Conservation (phyloP, 1,140 invertebrate genomes). For the Hylaeus volcanicus region DNA sequence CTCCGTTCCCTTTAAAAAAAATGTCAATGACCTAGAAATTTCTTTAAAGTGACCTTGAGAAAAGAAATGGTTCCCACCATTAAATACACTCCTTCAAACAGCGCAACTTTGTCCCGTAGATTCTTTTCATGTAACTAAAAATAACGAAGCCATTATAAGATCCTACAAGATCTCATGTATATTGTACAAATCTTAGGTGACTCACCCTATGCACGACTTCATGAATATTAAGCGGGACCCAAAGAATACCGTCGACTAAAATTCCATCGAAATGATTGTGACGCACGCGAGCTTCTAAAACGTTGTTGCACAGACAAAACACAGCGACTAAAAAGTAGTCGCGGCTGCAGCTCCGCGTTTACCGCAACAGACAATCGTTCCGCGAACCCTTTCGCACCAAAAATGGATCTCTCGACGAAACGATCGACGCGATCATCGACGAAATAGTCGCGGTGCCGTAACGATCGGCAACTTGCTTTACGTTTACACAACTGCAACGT, state of each 20-base stretch:
- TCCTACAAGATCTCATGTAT: too few species aligned
- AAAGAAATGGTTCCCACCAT: too few species aligned
- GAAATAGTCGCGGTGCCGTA: not conserved
- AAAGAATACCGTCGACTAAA: not conserved
- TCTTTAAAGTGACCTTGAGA: too few species aligned
- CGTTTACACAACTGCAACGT: not conserved
- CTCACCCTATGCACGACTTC: too few species aligned
- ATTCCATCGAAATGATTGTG: not conserved
- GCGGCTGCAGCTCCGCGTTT: conserved; percentile 10
- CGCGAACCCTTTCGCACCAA: conserved; percentile 45
- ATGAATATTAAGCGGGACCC: not conserved
- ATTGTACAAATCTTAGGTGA: too few species aligned
- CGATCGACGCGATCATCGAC: not conserved
- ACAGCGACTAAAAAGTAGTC: conserved; percentile 41
- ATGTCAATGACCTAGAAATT: too few species aligned
- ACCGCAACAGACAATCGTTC: conserved; percentile 12
- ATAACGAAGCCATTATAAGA: too few species aligned
- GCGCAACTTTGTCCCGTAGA: too few species aligned
- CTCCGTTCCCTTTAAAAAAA: too few species aligned
- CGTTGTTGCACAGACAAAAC: not conserved
- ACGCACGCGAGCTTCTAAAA: not conserved
- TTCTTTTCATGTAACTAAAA: too few species aligned
- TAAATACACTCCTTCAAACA: too few species aligned
- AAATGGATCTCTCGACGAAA: conserved; percentile 32
- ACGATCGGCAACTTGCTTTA: not conserved